These are phyloP conservation scores for Eurypyga helias DNA, from an alignment of 2,113 vertebrate species.

Conservation along the genomic window DNA sequence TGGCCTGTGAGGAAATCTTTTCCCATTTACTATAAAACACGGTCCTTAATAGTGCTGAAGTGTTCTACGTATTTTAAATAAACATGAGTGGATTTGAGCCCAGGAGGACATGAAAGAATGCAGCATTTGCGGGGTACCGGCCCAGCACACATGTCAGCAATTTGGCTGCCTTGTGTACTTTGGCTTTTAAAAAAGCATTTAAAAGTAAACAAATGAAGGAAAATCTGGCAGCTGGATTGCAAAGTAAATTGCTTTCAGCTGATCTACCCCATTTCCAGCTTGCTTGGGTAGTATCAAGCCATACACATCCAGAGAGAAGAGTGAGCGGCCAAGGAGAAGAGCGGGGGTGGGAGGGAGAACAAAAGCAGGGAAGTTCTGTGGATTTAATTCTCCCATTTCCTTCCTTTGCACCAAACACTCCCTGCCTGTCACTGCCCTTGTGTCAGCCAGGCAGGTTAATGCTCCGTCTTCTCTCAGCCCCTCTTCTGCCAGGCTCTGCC, in stretches of 20 bases:
- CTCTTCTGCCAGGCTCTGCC: neutral
- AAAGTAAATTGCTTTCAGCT: conserved; percentile 97
- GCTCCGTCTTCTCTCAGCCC: neutral
- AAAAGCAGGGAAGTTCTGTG: conserved; percentile 61
- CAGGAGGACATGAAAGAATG: conserved; percentile 94
- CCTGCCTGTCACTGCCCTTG: conserved; percentile 30
- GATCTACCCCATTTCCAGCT: conserved; percentile 88
- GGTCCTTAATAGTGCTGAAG: conserved; percentile 92
- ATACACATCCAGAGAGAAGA: conserved; percentile 71
- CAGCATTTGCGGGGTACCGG: conserved; percentile 83
- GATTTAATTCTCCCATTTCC: conserved; percentile 61
- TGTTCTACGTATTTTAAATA: conserved; percentile 96
- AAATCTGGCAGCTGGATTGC: conserved; percentile 92
- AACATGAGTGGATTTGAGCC: conserved; percentile 88
- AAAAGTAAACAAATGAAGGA: conserved; percentile 96
- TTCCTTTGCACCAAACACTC: conserved; percentile 61
- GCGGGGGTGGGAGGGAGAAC: conserved; percentile 32
- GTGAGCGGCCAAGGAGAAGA: conserved; percentile 34
- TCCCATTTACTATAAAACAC: conserved; percentile 87
- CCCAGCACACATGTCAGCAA: conserved; percentile 94
- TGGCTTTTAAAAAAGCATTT: conserved; percentile 93
- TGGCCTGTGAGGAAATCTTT: conserved; percentile 83
- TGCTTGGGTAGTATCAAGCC: conserved; percentile 90
- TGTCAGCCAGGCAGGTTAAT: neutral
- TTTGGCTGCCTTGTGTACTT: conserved; percentile 98